Base-by-base conservation (phyloP, 1,140 invertebrate species). In the Temnothorax nylanderi region DNA sequence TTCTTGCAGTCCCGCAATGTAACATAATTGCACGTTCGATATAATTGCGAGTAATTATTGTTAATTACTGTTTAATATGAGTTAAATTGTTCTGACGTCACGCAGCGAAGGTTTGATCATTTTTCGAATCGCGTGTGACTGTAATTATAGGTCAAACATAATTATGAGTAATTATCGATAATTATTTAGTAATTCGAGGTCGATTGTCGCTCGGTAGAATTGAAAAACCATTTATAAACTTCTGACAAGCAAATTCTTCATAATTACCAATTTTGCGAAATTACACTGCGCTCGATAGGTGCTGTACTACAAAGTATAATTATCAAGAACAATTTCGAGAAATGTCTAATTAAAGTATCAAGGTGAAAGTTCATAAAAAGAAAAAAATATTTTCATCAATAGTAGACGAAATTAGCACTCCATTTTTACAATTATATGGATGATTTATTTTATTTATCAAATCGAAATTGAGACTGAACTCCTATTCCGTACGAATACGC, bases 1-100 rank as follows among this genome's bases (percentile, higher is more conserved):
- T 49, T 62, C 44, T 84, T 37, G 13, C 18, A 41, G 37, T 56
- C 64, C 13, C 26, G 18, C 67, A 37, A 75, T 75, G 41, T 84
- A 75, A 32, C 54, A 7, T 84, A 75, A 84, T 84, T 75, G 44
- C n/a, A 75, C 51, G 26, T 26, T 82, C 54, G 13, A 74, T 74
- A 84, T 75, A 84, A 84, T 49, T 75, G 80, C 54, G n/a, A 74
- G 56, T 54, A 44, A 84, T 84, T 84, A 75, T 2, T 75, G 80
- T 60, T 84, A 84, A 84, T 84, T 84, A 84, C 41, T 84, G 69
- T 34, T 84, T 84, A 84, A 82, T 74, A 82, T 41, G 80, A 84
- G 72, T 84, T 75, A 84, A 74, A 84, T 84, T 84, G 69, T 67
- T n/a, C 80, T 49, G 80, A 74, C 71, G 69, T 84, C 69, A 75